Evolutionary conservation across 1,140 invertebrate genomes (phyloP).

Genomic region (Wiebesia pumilae): DNA sequence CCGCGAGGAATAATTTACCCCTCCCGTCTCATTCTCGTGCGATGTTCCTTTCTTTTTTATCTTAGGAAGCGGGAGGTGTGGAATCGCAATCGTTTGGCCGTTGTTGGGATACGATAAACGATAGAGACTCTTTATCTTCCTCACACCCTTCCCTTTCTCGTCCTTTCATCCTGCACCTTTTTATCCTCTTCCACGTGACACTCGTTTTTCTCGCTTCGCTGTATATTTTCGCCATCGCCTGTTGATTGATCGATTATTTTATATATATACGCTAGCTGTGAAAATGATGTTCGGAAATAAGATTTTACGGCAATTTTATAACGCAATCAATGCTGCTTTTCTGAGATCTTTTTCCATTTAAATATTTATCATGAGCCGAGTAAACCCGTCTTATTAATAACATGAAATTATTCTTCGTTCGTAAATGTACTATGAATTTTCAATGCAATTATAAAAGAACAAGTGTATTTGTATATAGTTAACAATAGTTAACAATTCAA

Average conservation of each 20-base stretch:
- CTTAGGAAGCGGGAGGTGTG: background rate
- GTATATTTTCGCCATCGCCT: constrained; percentile 5
- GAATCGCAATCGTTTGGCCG: background rate
- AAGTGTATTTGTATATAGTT: background rate
- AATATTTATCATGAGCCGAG: constrained; percentile 7
- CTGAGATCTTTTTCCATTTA: background rate
- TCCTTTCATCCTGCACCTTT: constrained; percentile 1
- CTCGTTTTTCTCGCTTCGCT: constrained; percentile 17
- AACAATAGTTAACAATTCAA: background rate
- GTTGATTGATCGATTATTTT: constrained; percentile 10
- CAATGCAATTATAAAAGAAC: background rate
- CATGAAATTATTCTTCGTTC: background rate
- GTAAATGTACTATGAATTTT: background rate
- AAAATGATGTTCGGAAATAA: background rate
- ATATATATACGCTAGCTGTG: background rate
- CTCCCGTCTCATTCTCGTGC: background rate
- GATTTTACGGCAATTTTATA: constrained; percentile 27
- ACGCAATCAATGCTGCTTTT: background rate
- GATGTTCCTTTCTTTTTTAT: background rate
- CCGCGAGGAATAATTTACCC: constrained; percentile 17
- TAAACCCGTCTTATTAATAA: background rate
- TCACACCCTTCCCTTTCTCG: background rate
- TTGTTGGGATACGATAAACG: background rate
- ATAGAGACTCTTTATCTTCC: constrained; percentile 16
- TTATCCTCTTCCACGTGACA: constrained; percentile 4